Evolutionary conservation across 2,797 vertebrate species (phyloP).

Genomic region (Sebastes iracundus): DNA sequence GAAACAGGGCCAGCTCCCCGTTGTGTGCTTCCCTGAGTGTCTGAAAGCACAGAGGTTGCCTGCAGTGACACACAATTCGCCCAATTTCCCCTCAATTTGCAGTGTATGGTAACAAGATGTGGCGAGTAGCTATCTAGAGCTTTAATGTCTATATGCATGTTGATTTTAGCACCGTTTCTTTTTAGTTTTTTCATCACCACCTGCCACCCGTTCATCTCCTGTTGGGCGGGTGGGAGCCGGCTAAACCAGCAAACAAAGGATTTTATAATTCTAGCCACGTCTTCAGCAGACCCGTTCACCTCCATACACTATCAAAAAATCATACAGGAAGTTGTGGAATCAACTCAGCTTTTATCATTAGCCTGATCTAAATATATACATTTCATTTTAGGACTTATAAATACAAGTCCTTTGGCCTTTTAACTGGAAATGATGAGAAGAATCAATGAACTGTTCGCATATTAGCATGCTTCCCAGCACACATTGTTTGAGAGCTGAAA

Average conservation of each 20-base stretch:
- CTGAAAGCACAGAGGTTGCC: constrained; percentile 19
- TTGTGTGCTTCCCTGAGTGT: constrained; percentile 23
- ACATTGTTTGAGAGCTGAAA: too few species aligned
- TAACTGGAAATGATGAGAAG: too few species aligned
- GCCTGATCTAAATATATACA: too few species aligned
- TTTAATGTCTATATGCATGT: background rate
- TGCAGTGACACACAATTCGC: constrained; percentile 6
- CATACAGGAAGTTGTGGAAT: background rate
- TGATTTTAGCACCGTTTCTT: background rate
- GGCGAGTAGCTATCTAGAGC: background rate
- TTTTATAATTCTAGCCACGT: constrained; percentile 7
- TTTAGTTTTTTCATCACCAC: constrained; percentile 5
- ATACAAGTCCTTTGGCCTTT: too few species aligned
- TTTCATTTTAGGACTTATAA: too few species aligned
- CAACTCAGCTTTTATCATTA: too few species aligned
- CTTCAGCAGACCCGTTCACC: background rate
- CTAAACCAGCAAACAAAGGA: constrained; percentile 6
- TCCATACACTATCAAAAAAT: background rate
- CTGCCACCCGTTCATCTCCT: background rate
- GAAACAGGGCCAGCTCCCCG: constrained; percentile 39
- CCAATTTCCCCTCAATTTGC: background rate
- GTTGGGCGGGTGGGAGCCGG: background rate
- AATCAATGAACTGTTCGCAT: too few species aligned
- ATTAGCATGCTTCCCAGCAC: too few species aligned
- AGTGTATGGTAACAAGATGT: background rate